Base-by-base conservation (phyloP, 2,113 vertebrate genomes). In the Castor canadensis region DNA sequence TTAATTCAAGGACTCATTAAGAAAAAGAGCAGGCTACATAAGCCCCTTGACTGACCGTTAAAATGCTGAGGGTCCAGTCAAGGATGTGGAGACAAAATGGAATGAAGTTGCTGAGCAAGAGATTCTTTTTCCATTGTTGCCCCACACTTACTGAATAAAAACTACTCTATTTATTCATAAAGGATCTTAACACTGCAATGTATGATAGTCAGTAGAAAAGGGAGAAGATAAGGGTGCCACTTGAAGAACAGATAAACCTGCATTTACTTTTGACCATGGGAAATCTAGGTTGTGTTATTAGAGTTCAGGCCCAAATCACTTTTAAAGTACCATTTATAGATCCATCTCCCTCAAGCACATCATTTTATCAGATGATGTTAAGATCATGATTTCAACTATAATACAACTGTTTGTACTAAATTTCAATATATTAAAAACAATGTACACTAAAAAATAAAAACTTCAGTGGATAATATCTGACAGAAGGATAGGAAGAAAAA, bases 391-490 rank as follows among this genome's bases (percentile, higher is more conserved):
- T 86, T 86, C 30, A 22, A 62, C 87, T 91, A 71, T 35, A 92
- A 80, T 32, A 43, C 26, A 76, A 38, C 40, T 91, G 13, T 54
- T 88, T 83, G 20, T 93, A 49, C 47, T 85, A n/a, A 81, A 94
- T n/a, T 91, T 94, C 9, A 89, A 40, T 45, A 71, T 19, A 56
- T 81, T 86, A 93, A 86, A 22, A 67, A 54, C 9, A 20, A 64
- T 16, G 10, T 67, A 76, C 92, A 95, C 49, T 89, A 96, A 95
- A 77, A 75, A 32, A 80, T 77, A 35, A 38, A 96, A 83, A 89
- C 24, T 96, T 97, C 62, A 86, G 24, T 47, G 54, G 6, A 24
- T 4, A 35, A 17, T 86, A 82, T 93, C 93, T 96, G 38, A 66
- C 47, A 96, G 94, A 75, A 91, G 81, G 20, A 10, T 91, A 81